Conservation (phyloP, 2,113 vertebrate species). For the Psettodes erumei region DNA sequence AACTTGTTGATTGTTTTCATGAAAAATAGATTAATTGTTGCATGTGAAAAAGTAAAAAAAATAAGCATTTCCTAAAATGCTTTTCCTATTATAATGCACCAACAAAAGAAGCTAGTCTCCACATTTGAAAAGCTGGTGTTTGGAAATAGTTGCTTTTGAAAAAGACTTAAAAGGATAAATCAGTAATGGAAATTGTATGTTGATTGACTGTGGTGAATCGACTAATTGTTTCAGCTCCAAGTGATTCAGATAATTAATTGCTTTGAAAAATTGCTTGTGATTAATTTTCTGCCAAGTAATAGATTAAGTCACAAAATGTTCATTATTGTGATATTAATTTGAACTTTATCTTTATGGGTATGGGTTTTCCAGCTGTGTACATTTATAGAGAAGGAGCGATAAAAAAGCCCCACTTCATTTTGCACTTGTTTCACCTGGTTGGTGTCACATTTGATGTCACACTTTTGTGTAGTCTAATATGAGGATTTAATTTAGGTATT, state of each 20-base stretch:
- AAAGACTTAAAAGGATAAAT: not conserved
- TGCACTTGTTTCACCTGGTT: conserved; percentile 1
- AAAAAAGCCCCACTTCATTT: not conserved
- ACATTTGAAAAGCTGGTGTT: not conserved
- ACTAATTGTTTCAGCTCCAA: not conserved
- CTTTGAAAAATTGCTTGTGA: not conserved
- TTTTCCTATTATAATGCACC: not conserved
- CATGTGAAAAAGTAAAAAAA: too few relatives aligned
- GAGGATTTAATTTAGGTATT: conserved; percentile 45
- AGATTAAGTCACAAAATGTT: not conserved
- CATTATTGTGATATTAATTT: not conserved
- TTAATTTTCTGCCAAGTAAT: not conserved
- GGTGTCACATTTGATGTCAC: not conserved
- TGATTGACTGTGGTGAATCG: not conserved
- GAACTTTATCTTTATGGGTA: not conserved
- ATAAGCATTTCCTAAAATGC: too few relatives aligned
- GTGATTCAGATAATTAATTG: not conserved
- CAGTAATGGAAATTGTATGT: not conserved
- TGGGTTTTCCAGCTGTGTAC: not conserved
- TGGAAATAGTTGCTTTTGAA: not conserved
- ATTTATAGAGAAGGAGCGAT: not conserved
- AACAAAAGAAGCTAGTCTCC: not conserved
- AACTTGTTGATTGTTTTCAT: too few relatives aligned
- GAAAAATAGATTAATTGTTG: too few relatives aligned
- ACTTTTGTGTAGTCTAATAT: conserved; percentile 6